A percentile compares a stretch with the other conserved stretches of the same genome.
These are phyloP conservation scores for Schizotus pectinicornis DNA, from an alignment of 2,888 invertebrate species.

Conservation along the genomic window DNA sequence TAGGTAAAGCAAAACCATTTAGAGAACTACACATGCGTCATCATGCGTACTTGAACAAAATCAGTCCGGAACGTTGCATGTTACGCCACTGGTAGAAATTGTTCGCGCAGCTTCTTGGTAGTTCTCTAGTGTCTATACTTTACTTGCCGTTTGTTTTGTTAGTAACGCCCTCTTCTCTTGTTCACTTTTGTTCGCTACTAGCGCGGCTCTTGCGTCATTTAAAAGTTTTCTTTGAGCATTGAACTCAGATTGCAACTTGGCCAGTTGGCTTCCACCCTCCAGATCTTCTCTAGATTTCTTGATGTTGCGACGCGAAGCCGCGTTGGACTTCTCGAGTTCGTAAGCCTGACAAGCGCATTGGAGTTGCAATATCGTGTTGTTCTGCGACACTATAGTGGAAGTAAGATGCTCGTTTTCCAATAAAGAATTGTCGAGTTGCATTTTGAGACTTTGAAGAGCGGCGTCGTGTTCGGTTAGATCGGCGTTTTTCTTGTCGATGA, in stretches of 20 bases:
- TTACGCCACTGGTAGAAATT: too few species aligned
- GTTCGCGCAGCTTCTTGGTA: too few species aligned
- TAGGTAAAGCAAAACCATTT: too few species aligned
- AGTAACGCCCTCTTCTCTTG: not conserved
- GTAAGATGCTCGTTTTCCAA: slow-evolving; percentile 47
- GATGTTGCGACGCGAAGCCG: slow-evolving; percentile 13
- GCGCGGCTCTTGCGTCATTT: not conserved
- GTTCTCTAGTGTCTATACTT: too few species aligned
- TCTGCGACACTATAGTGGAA: slow-evolving; percentile 37
- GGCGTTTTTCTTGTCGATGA: slow-evolving; percentile 44
- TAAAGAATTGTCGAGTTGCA: slow-evolving; percentile 53
- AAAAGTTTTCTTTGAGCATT: not conserved
- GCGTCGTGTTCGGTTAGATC: slow-evolving; percentile 43
- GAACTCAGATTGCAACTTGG: not conserved
- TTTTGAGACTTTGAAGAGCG: slow-evolving; percentile 51
- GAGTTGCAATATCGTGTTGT: slow-evolving; percentile 39
- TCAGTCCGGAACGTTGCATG: too few species aligned
- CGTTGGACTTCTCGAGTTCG: slow-evolving; percentile 33
- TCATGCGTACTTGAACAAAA: too few species aligned
- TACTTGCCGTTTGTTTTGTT: too few species aligned
- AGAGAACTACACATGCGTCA: not conserved
- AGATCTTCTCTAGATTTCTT: slow-evolving; percentile 35
- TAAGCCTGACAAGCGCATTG: slow-evolving; percentile 35
- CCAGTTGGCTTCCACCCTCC: slow-evolving; percentile 21
- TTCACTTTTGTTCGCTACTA: not conserved